Conservation (phyloP, 2,113 vertebrate species). For the Triplophysa tibetana region DNA sequence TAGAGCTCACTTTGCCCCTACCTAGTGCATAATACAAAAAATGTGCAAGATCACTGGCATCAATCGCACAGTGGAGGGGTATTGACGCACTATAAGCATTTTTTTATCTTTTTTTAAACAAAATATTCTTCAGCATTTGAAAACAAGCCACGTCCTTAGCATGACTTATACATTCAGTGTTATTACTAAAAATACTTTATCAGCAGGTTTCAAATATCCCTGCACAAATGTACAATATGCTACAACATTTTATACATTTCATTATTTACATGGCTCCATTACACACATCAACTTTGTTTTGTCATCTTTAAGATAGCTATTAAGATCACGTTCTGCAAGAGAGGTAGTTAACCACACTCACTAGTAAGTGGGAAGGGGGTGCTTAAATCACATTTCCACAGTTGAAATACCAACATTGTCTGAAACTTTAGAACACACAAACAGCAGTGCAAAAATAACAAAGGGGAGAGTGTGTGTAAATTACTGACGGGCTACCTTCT, state of each 20-base stretch:
- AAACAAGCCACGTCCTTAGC: conserved; percentile 77
- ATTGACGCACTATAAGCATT: conserved; percentile 66
- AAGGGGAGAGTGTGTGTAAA: conserved; percentile 55
- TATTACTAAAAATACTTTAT: conserved; percentile 97
- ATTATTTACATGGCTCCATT: conserved; percentile 95
- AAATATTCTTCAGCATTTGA: conserved; percentile 82
- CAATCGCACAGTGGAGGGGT: conserved; percentile 76
- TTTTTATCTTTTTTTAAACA: conserved; percentile 68
- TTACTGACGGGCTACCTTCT: conserved; percentile 55
- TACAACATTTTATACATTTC: conserved; percentile 90
- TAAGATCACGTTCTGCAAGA: conserved; percentile 69
- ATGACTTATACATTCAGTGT: conserved; percentile 91
- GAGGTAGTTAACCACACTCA: conserved; percentile 57
- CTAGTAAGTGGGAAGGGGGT: conserved; percentile 58
- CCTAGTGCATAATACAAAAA: conserved; percentile 74
- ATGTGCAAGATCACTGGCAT: conserved; percentile 77
- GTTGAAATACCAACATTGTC: conserved; percentile 58
- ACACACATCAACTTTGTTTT: conserved; percentile 67
- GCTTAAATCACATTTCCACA: conserved; percentile 62
- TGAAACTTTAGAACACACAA: conserved; percentile 60
- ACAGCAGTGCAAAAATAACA: conserved; percentile 72
- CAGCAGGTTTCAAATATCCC: conserved; percentile 80
- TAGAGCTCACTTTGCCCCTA: conserved; percentile 72
- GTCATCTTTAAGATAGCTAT: conserved; percentile 67
- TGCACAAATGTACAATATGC: conserved; percentile 93